phyloP scores from a whole-genome alignment of 2,888 invertebrate species.

The Lucinisca nassula region DNA sequence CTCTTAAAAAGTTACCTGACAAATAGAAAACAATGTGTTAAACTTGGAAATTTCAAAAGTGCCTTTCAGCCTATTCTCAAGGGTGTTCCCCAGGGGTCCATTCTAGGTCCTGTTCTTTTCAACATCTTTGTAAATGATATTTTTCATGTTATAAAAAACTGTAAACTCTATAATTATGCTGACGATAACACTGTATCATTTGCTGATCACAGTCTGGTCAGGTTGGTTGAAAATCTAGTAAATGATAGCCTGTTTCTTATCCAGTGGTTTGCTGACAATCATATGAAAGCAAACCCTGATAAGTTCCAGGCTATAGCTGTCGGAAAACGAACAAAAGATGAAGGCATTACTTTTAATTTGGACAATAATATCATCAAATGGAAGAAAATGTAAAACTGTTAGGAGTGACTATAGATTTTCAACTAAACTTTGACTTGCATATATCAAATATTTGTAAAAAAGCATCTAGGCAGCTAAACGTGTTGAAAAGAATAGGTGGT shows the following conservation, averaged over 20 bases:
- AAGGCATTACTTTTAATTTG: not conserved
- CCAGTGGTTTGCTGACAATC: not conserved
- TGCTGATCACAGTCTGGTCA: no score
- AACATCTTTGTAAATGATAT: no score
- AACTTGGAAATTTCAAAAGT: no score
- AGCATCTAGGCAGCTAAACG: not conserved
- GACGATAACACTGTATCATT: not conserved
- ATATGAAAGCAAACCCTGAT: not conserved
- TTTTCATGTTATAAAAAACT: not conserved
- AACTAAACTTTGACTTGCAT: not conserved
- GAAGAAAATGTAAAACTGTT: not conserved
- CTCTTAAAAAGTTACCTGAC: no score
- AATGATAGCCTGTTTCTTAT: not conserved
- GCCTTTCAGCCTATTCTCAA: no score
- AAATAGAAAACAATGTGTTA: no score
- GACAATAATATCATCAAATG: not conserved
- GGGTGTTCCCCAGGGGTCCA: no score
- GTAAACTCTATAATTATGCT: not conserved
- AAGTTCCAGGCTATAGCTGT: not conserved
- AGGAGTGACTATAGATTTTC: not conserved
- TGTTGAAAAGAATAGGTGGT: not conserved
- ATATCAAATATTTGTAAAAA: no score
- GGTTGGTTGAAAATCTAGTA: no score
- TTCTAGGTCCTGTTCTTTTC: no score
- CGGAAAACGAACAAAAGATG: not conserved